Base-by-base conservation (phyloP, 2,113 vertebrate species). In the Brevimyrus niger region DNA sequence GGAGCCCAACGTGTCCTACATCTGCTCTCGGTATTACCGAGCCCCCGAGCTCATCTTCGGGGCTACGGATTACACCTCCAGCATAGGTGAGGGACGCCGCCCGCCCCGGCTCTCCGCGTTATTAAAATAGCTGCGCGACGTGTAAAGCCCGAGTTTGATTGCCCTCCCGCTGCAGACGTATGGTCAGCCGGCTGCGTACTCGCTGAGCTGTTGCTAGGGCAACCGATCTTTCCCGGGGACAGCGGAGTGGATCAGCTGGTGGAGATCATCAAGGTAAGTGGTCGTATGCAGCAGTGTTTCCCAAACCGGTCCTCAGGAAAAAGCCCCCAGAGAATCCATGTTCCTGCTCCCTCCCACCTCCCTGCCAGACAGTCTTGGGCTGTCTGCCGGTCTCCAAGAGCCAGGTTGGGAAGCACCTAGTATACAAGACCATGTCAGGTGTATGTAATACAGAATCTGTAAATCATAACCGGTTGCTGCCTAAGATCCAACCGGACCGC, bases 21-120 rank as follows among this genome's bases (percentile, higher is more conserved):
- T 99, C 96, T 99, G 98, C 96, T 99, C 98, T 93, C 98, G 98
- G 95, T 99, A 99, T 96, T 99, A 99, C 93, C 97, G 98, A 94
- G 98, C 98, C 89, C 98, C 98, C 84, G 98, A 99, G 97, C 97
- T 99, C 95, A 99, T 99, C 96, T 99, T 99, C 94, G 98, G 98
- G 93, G 98, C 98, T 94, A 99, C 98, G 10, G 98, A 99, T 96
- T 99, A 99, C 96, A 99, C 98, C 92, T 99, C 98, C 93, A 99
- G 98, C 96, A 99, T 99, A 97, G 98, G 98, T 99, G 95, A 84
- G 42, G 11, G 15, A 1, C 35, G 0, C 73, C 2, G 0, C 1
- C 73, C 4, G 1, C 15, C 0, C 15, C 31, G 1, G 31, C 73
- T 3, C 73, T 80, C 73, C 15, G 4, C 1, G 6, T 42, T 0